These are phyloP conservation scores for Lingula anatina DNA, from an alignment of 2,888 invertebrate genomes.

Conservation along the genomic window DNA sequence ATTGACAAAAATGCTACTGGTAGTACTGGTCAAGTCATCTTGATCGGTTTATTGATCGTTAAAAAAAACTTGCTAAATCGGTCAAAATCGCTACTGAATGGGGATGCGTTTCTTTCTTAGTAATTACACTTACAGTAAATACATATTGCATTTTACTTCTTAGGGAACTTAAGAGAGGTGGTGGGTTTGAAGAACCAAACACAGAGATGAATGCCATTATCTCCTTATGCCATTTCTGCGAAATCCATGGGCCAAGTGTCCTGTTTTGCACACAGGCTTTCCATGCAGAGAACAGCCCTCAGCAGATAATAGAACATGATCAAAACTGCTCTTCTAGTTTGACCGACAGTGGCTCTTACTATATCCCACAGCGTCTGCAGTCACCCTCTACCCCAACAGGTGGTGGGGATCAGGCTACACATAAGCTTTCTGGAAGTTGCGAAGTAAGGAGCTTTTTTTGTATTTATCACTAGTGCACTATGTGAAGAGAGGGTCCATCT, in stretches of 20 bases:
- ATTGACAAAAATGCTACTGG: too few species aligned
- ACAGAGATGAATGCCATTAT: slow-evolving; percentile 73
- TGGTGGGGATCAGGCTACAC: slow-evolving; percentile 13
- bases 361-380: background rate
- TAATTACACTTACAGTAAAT: too few species aligned
- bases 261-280: slow-evolving; percentile 83
- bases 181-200: too few species aligned
- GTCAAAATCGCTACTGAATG: too few species aligned
- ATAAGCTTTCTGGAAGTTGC: background rate
- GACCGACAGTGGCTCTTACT: background rate
- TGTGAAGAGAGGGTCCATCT: too few species aligned
- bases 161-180: too few species aligned
- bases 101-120: too few species aligned
- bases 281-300: slow-evolving; percentile 39
- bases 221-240: slow-evolving; percentile 90
- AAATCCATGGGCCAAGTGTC: slow-evolving; percentile 86
- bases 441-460: background rate
- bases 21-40: too few species aligned
- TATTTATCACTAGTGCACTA: too few species aligned
- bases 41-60: too few species aligned
- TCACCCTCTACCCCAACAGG: slow-evolving; percentile 10
- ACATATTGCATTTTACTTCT: too few species aligned
- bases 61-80: too few species aligned
- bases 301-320: slow-evolving; percentile 9
- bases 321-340: background rate